Evolutionary conservation across 2,113 vertebrate species (phyloP).

Genomic region (Campylomormyrus numenius): DNA sequence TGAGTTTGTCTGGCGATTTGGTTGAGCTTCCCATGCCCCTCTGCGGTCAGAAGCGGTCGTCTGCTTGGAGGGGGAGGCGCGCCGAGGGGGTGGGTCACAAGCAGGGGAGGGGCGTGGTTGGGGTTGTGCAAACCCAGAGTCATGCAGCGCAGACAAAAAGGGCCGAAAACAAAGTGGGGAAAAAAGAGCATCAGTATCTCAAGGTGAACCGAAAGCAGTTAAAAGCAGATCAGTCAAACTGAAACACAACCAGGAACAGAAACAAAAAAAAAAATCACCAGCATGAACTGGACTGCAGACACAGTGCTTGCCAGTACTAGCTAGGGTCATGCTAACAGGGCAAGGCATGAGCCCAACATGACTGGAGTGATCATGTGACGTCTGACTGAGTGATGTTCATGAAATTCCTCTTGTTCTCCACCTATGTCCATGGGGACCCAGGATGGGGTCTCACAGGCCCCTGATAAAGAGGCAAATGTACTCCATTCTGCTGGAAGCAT

Average conservation of each 20-base stretch:
- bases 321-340: background rate
- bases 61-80: conserved; percentile 60
- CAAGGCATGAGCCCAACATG: background rate
- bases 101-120: conserved; percentile 22
- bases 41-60: conserved; percentile 80
- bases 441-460: background rate
- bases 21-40: conserved; percentile 95
- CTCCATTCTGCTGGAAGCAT: background rate
- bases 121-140: conserved; percentile 27
- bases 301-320: background rate
- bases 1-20: conserved; percentile 93
- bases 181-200: conserved; percentile 51
- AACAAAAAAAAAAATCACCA: background rate
- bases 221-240: conserved; percentile 6
- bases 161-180: conserved; percentile 34
- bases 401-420: background rate
- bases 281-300: background rate
- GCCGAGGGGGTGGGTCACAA: background rate
- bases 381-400: background rate
- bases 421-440: background rate
- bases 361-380: background rate
- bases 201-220: conserved; percentile 31
- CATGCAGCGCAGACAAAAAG: conserved; percentile 39
- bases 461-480: background rate
- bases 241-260: conserved; percentile 13